Conservation (phyloP, 1,140 invertebrate species). For the Drosophila albomicans region DNA sequence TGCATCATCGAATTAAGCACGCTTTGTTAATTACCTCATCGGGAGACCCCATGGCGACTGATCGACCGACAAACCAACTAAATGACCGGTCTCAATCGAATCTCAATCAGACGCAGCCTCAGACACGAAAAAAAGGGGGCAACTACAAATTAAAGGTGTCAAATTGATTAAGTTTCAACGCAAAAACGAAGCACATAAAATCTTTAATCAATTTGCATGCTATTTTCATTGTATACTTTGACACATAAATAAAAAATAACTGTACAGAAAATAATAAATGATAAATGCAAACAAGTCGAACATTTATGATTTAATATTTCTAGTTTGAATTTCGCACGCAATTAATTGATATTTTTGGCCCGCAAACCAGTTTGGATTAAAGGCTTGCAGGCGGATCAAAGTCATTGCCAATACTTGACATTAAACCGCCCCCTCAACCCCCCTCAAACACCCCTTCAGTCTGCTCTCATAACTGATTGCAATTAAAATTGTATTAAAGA, state of each 20-base stretch:
- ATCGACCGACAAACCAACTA: constrained; percentile 30
- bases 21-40: constrained; percentile 52
- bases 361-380: constrained; percentile 12
- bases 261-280: constrained; percentile 8
- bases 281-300: constrained; percentile 16
- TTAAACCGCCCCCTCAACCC: not conserved
- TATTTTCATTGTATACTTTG: constrained; percentile 22
- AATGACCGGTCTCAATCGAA: constrained; percentile 12
- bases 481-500: constrained; percentile 43
- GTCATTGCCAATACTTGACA: constrained; percentile 40
- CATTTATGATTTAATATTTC: constrained; percentile 22
- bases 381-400: constrained; percentile 23
- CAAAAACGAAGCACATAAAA: constrained; percentile 6
- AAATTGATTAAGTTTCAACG: constrained; percentile 62
- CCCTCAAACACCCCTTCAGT: too few species aligned
- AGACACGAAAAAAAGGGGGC: constrained; percentile 7
- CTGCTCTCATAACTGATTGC: constrained; percentile 7
- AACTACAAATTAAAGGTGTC: constrained; percentile 60
- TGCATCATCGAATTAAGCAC: constrained; percentile 61
- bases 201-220: constrained; percentile 47
- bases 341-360: constrained; percentile 6
- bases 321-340: constrained; percentile 24
- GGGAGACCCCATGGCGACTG: constrained; percentile 5
- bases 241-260: constrained; percentile 16
- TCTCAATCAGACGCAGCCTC: not conserved